Conservation (phyloP, 1,140 invertebrate genomes). For the Dendrolimus punctatus region DNA sequence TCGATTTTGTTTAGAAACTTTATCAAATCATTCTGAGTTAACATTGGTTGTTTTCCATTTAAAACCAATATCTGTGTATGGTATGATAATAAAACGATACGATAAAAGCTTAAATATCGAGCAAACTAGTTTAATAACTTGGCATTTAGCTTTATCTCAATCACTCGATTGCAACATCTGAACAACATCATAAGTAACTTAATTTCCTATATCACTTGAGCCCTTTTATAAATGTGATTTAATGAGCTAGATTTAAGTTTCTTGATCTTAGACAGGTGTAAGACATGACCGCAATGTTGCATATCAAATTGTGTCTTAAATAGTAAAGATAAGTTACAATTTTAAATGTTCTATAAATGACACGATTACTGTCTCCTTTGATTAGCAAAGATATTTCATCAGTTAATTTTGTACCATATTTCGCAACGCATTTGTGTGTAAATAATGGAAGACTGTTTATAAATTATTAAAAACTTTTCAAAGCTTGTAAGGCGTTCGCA, state of each 20-base stretch:
- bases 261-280: constrained; percentile 60
- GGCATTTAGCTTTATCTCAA: constrained; percentile 55
- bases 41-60: too few species aligned
- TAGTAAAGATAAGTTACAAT: constrained; percentile 24
- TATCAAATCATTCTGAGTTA: too few species aligned
- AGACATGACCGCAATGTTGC: constrained; percentile 16
- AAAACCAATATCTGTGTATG: background rate
- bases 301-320: constrained; percentile 24
- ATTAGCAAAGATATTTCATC: constrained; percentile 49
- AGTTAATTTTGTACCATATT: constrained; percentile 12
- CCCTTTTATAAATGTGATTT: constrained; percentile 24
- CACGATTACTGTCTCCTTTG: constrained; percentile 39
- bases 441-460: too few species aligned
- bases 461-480: too few species aligned
- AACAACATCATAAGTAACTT: constrained; percentile 37
- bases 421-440: constrained; percentile 1
- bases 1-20: too few species aligned
- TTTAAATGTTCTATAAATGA: constrained; percentile 18
- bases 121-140: constrained; percentile 15
- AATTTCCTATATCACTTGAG: constrained; percentile 23
- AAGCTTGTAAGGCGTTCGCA: too few species aligned
- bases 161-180: constrained; percentile 49
- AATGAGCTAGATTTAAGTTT: constrained; percentile 42
- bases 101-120: background rate
- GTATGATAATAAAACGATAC: background rate